These are phyloP conservation scores for Glyptemys insculpta DNA, from an alignment of 2,797 vertebrate genomes.

Conservation along the genomic window DNA sequence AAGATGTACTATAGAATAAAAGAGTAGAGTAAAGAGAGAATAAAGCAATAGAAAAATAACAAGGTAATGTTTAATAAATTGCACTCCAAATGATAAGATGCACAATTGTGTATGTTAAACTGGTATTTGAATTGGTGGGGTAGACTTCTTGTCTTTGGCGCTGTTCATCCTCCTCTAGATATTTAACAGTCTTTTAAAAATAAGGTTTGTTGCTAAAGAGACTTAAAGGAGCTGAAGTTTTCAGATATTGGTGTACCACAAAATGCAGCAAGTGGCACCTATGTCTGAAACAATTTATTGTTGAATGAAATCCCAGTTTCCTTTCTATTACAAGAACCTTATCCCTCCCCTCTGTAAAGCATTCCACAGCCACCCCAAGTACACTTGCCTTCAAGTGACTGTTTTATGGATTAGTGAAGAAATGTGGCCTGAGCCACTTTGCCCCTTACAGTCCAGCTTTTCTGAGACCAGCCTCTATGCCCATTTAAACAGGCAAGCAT, in stretches of 20 bases:
- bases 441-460: neutral
- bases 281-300: neutral
- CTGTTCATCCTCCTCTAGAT: neutral
- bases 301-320: neutral
- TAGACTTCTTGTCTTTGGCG: neutral
- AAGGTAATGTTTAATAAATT: neutral
- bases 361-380: neutral
- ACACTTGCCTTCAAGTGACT: fast-evolving
- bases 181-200: neutral
- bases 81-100: neutral
- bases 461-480: neutral
- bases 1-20: neutral
- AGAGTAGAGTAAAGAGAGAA: neutral
- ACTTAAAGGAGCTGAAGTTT: neutral
- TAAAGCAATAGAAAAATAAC: neutral
- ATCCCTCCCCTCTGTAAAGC: neutral
- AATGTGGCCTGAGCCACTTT: neutral
- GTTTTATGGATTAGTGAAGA: neutral
- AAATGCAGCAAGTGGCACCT: neutral
- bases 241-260: neutral
- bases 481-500: neutral
- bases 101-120: neutral
- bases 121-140: neutral
- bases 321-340: neutral
- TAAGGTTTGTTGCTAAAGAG: neutral